Evolutionary conservation across 2,113 vertebrate species (phyloP), one percentile per base, ranked within the genome.

Genomic region (Nothoprocta perdicaria): DNA sequence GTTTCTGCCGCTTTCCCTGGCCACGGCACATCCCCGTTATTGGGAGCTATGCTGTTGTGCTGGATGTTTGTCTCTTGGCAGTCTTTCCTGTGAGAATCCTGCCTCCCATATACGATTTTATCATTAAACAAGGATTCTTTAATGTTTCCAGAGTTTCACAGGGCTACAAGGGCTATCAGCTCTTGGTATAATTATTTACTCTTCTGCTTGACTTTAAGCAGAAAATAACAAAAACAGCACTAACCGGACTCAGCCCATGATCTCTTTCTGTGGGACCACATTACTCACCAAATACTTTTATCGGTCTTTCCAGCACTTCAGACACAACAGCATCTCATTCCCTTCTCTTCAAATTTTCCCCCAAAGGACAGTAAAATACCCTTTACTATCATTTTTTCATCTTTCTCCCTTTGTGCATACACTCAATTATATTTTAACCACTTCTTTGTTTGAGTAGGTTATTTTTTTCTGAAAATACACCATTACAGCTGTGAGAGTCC

Each of bases 391-490:
- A 66, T 80, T 91, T 91, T 77, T 60, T 76, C 58, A 71, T 65
- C 60, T 80, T 73, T 53, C 89, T 62, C 75, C 40, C 35, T 76
- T 66, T 92, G 43, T 58, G 53, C 24, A 48, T 66, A 40, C 0
- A 40, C 24, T 79, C 71, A 79, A 43, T 68, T 65, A 76, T 57
- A 77, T 90, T 92, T 76, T 80, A 82, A 85, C 58, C 3, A 2
- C 41, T 85, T 86, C 35, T 24, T 76, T 73, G 8, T 45, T 89
- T 84, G 21, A 29, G 24, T 31, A 72, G 52, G 38, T 61, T 84
- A 76, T 75, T 95, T 89, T 88, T 66, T 15, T 62, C 72, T 89
- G 35, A 40, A 89, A 91, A 79, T 33, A 10, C 35, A 84, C 38
- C 14, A 72, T 14, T 10, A 72, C 10, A 18, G 57, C 90, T 80